Evolutionary conservation across 1,140 invertebrate species (phyloP).

Genomic region (Dendroctonus ponderosae): DNA sequence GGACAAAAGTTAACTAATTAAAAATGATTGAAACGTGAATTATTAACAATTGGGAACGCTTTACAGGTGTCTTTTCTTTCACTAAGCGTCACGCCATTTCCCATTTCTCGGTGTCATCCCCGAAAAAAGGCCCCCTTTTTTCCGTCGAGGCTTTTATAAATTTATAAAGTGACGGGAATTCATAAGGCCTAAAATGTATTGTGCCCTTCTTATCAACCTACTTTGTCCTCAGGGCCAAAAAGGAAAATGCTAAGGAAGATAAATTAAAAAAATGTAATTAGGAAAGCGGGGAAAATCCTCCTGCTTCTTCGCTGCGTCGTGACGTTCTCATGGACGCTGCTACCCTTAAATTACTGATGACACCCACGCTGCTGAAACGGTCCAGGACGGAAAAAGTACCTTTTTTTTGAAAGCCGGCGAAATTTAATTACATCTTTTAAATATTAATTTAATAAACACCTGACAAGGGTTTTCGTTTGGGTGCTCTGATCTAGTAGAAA

Average conservation of each 20-base stretch:
- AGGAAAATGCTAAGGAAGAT: constrained; percentile 25
- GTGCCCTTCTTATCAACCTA: constrained; percentile 27
- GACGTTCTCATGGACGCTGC: constrained; percentile 14
- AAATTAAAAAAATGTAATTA: constrained; percentile 29
- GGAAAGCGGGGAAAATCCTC: constrained; percentile 13
- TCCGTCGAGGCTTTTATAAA: constrained; percentile 20
- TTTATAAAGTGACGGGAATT: constrained; percentile 28
- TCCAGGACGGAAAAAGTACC: constrained; percentile 1
- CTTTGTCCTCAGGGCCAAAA: constrained; percentile 22
- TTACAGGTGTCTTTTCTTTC: constrained; percentile 16
- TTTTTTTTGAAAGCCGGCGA: constrained; percentile 1
- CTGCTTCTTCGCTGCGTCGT: constrained; percentile 1
- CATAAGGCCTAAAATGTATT: constrained; percentile 25
- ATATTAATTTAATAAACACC: not conserved
- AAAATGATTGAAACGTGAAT: not conserved
- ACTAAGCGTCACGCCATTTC: constrained; percentile 21
- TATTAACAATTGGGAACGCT: constrained; percentile 7
- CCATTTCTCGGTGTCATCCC: constrained; percentile 17
- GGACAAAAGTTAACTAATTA: too few species aligned
- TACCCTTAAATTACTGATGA: constrained; percentile 20
- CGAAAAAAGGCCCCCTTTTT: constrained; percentile 11
- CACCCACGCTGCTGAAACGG: constrained; percentile 13
- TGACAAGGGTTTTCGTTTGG: too few species aligned
- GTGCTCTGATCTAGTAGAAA: not conserved
- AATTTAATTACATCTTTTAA: constrained; percentile 12